Evolutionary conservation across 2,113 vertebrate species (phyloP).

Genomic region (Connochaetes taurinus): DNA sequence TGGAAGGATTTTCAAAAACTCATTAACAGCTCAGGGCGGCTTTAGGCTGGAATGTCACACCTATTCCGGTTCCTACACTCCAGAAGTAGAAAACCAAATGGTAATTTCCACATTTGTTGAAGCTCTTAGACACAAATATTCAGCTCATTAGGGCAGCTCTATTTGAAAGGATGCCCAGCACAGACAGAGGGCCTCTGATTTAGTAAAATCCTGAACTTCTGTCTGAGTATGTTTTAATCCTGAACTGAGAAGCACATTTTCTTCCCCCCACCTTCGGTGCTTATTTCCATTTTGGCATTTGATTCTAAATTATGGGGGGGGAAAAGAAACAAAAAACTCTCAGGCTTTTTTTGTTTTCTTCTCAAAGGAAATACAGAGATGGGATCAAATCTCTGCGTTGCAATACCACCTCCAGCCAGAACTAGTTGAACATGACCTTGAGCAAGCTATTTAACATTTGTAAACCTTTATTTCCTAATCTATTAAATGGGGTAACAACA

Average conservation of each 20-base stretch:
- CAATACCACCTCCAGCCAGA: background rate
- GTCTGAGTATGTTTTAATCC: background rate
- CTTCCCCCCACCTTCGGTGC: background rate
- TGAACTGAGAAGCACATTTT: background rate
- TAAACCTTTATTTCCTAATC: background rate
- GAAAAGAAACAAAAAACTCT: background rate
- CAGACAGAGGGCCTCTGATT: background rate
- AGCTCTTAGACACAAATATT: background rate
- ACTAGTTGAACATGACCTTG: background rate
- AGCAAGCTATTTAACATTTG: background rate
- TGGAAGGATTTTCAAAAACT: slow-evolving; percentile 39
- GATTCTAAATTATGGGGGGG: background rate
- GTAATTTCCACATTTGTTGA: background rate
- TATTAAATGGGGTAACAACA: background rate
- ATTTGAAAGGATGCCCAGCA: background rate
- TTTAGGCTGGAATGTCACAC: slow-evolving; percentile 42
- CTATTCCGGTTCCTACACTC: background rate
- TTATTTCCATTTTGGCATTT: background rate
- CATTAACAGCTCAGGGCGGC: background rate
- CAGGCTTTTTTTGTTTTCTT: background rate
- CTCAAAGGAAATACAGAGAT: background rate
- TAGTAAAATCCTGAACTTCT: background rate
- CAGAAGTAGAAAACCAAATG: slow-evolving; percentile 31
- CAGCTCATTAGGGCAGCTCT: background rate
- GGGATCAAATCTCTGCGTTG: background rate